Evolutionary conservation across 2,888 invertebrate species (phyloP), one percentile per base, ranked within the genome.

Genomic region (Mesoligia furuncula): DNA sequence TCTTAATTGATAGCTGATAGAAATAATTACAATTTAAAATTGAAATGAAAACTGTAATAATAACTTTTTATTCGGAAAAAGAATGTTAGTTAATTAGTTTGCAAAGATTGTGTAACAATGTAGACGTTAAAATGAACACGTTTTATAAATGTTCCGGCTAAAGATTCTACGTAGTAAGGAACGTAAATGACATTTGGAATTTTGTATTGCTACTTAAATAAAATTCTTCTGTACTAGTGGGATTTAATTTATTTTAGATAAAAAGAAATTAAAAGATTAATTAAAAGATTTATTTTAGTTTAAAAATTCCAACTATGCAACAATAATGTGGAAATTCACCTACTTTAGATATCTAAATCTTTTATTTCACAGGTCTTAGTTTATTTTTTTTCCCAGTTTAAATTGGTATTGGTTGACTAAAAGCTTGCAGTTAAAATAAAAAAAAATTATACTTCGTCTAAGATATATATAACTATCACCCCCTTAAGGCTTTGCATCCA

Each of bases 111-210:
- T 77, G 31, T 72, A 27, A 42, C 20, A 36, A 54, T 36, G 0
- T 69, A 17, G 7, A 68, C 54, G 0, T 20, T 45, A 57, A 36
- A 3, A 75, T 2, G n/a, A 83, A 75, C 13, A 66, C 54, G 42
- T 61, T 17, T 36, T 8, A 5, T 0, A 20, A 36, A 65, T 62
- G 45, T 54, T 45, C 17, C n/a, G 7, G 9, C 13, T 3, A 24
- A 1, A 31, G 7, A 24, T 17, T 81, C 68, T 84, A 13, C 79
- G 4, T 84, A n/a, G 0, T 11, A 6, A 6, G 84, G 24, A 82
- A 72, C 70, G 69, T 5, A 20, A 20, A 4, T 79, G 82, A 84
- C 84, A 69, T 72, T 72, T n/a, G 3, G 2, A 27, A 54, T 24
- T 15, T n/a, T 13, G 42, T 77, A 61, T 81, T 81, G 59, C 76